Percentiles rank a stretch among this genome's conserved stretches.
Evolutionary conservation across 2,888 invertebrate species (phyloP).

Genomic region (Nebria brevicollis): DNA sequence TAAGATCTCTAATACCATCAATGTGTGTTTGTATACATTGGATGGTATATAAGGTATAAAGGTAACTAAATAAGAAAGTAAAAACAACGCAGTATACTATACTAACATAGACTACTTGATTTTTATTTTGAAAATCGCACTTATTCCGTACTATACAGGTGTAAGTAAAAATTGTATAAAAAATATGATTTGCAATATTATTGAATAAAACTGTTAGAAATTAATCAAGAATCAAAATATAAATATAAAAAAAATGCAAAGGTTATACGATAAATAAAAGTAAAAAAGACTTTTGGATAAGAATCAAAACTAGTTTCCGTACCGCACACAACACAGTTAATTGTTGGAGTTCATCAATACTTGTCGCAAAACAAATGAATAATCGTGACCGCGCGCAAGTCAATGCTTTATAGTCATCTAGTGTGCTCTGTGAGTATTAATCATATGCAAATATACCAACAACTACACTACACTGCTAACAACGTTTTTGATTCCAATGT

Average conservation of each 20-base stretch:
- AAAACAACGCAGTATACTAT: neutral
- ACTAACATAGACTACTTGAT: neutral
- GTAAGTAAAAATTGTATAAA: too few species aligned
- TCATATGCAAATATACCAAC: constrained; percentile 58
- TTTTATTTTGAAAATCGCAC: neutral
- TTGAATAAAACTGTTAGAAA: neutral
- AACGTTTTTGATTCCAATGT: constrained; percentile 35
- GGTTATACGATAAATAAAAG: neutral
- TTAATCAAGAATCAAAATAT: neutral
- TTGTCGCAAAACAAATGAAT: constrained; percentile 56
- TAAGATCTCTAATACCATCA: constrained; percentile 25
- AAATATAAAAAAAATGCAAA: neutral
- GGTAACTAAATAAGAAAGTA: too few species aligned
- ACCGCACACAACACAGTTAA: constrained; percentile 38
- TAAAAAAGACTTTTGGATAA: neutral
- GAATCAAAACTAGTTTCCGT: constrained; percentile 25
- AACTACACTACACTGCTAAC: constrained; percentile 49
- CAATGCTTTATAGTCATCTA: constrained; percentile 55
- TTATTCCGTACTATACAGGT: too few species aligned
- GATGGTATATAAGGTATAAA: neutral
- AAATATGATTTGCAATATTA: neutral
- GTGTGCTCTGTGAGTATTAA: constrained; percentile 58
- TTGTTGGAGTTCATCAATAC: constrained; percentile 53
- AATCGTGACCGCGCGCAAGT: constrained; percentile 53
- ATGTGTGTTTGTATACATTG: neutral